Evolutionary conservation across 2,797 vertebrate species (phyloP).

Genomic region (Enteromius fasciolatus): DNA sequence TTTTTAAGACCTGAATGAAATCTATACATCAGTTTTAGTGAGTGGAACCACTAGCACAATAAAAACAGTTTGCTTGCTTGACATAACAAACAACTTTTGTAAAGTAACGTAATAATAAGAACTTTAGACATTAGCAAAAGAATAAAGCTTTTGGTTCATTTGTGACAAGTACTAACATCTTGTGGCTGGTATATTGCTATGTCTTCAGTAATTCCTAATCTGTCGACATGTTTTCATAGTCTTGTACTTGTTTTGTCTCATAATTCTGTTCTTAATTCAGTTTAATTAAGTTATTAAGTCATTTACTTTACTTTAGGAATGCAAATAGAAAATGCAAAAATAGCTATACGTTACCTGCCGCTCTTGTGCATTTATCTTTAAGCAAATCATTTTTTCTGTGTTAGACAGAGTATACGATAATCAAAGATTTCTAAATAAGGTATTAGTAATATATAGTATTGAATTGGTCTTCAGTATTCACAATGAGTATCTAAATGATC

Average conservation of each 20-base stretch:
- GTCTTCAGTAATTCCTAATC: background rate
- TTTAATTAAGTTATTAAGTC: background rate
- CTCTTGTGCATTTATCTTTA: background rate
- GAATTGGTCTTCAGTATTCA: background rate
- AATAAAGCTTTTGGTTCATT: background rate
- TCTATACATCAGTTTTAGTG: background rate
- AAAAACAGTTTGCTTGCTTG: background rate
- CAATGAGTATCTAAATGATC: slow-evolving; percentile 1
- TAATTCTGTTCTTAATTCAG: background rate
- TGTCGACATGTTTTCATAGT: background rate
- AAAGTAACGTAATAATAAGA: background rate
- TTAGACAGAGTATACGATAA: background rate
- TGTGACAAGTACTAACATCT: background rate
- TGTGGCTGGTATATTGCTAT: background rate
- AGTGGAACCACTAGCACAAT: background rate
- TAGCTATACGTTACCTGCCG: background rate
- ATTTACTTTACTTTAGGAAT: background rate
- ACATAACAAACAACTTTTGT: background rate
- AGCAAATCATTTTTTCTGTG: background rate
- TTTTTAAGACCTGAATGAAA: background rate
- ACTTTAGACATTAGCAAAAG: background rate
- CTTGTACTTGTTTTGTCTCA: background rate
- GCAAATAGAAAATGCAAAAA: background rate
- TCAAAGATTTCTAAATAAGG: background rate
- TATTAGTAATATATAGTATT: background rate